Evolutionary conservation across 2,797 vertebrate genomes (phyloP).

Genomic region (Sebastes vulpes): DNA sequence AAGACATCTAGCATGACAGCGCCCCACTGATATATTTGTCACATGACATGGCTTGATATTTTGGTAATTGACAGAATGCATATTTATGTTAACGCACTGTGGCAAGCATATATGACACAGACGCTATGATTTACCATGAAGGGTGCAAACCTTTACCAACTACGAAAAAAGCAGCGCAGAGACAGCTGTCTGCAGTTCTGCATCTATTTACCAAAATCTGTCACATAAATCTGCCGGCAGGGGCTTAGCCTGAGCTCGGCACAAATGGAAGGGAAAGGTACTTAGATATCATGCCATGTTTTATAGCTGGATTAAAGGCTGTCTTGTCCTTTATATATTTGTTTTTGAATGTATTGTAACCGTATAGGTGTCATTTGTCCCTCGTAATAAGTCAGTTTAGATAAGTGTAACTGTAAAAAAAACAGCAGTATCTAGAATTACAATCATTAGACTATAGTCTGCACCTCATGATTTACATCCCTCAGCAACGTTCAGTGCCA

Average conservation of each 20-base stretch:
- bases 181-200: background rate
- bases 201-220: background rate
- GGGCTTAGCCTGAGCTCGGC: background rate
- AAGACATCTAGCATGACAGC: conserved; percentile 14
- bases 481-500: background rate
- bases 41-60: conserved; percentile 24
- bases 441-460: background rate
- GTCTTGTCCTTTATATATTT: background rate
- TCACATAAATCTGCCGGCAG: background rate
- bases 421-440: background rate
- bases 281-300: background rate
- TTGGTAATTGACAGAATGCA: conserved; percentile 17
- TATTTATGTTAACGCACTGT: background rate
- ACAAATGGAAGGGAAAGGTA: background rate
- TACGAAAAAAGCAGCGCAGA: background rate
- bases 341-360: background rate
- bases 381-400: background rate
- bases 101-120: background rate
- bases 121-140: conserved; percentile 2
- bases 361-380: background rate
- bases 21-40: conserved; percentile 28
- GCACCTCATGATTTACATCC: background rate
- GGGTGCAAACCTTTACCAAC: conserved; percentile 6
- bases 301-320: background rate
- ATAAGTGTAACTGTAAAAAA: background rate